Base-by-base conservation (phyloP, 2,888 invertebrate species). In the Clostera curtula region DNA sequence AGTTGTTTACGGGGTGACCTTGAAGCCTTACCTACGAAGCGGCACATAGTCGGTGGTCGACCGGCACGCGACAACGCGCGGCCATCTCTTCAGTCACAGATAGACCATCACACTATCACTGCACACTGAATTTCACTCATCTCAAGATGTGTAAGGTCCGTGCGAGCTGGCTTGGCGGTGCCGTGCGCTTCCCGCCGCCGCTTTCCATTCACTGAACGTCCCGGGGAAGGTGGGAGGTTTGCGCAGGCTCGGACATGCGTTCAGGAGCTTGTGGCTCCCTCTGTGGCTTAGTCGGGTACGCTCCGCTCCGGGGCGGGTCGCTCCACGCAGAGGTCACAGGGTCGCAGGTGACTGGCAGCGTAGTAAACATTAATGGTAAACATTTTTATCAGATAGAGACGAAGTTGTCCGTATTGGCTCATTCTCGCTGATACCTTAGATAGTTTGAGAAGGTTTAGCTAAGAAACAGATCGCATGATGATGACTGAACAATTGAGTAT, bases 131-230 rank as follows among this genome's bases (percentile, higher is more conserved):
- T 57, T 58, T 62, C 75, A 73, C 71, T 59, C 70, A 74, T 64
- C 56, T 44, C 62, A 63, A 55, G 49, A 37, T 39, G 30, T 37
- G 36, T 41, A 42, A 48, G 48, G 32, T 39, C 40, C 45, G 40
- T n/a, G 36, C 39, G 35, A 37, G 21, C 34, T 42, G 32, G 31
- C 38, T 42, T 37, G 40, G 41, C 48, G 50, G 30, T 19, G 41
- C 27, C 75, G 72, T 64, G 64, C 65, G 44, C 51, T 36, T 59
- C 40, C 40, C 49, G 36, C 60, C 54, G 45, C 46, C 49, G 46
- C 57, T 46, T 47, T 65, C 58, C 82, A 77, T 79, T 76, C 79
- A 83, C 83, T 83, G 77, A 57, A 58, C 57, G 59, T 67, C 74
- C 79, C 74, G 77, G 75, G 75, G 64, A 56, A 63, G 51, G 34